phyloP scores from a whole-genome alignment of 2,888 invertebrate species.

The Creontiades dilutus region DNA sequence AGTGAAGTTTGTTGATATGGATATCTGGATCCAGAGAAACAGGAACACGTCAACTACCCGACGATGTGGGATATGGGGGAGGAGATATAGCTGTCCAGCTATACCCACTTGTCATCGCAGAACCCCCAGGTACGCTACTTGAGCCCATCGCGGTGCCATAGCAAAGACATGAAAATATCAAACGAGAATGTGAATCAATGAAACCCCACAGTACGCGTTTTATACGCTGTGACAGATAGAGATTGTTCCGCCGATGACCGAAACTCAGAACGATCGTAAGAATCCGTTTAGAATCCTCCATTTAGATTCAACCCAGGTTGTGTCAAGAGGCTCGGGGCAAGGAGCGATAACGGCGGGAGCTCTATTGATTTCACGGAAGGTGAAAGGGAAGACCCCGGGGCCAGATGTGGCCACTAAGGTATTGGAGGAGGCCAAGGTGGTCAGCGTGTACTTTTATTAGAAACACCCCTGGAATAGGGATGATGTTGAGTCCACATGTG shows the following conservation, averaged over 20 bases:
- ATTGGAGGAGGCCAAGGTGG: constrained; percentile 68
- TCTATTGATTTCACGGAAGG: constrained; percentile 48
- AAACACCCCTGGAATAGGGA: constrained; percentile 72
- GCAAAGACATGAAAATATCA: too few relatives aligned
- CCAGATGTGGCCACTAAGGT: constrained; percentile 64
- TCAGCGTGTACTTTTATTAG: constrained; percentile 71
- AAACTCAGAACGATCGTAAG: too few relatives aligned
- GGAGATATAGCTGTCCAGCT: not conserved
- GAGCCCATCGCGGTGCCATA: not conserved
- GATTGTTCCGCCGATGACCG: too few relatives aligned
- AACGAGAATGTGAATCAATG: too few relatives aligned
- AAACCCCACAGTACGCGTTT: too few relatives aligned
- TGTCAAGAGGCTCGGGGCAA: not conserved
- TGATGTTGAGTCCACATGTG: constrained; percentile 70
- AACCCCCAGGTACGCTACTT: constrained; percentile 55
- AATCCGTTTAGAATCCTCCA: not conserved
- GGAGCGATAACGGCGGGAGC: constrained; percentile 19
- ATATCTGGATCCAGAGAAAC: too few relatives aligned
- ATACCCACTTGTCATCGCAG: constrained; percentile 51
- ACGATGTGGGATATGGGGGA: not conserved
- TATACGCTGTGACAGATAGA: too few relatives aligned
- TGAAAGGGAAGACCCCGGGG: constrained; percentile 53
- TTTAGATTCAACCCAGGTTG: constrained; percentile 5
- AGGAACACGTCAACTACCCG: not conserved
- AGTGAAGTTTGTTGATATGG: not conserved